Evolutionary conservation across 2,888 invertebrate genomes (phyloP), one percentile per base, ranked within the genome.

Genomic region (Allacma fusca): DNA sequence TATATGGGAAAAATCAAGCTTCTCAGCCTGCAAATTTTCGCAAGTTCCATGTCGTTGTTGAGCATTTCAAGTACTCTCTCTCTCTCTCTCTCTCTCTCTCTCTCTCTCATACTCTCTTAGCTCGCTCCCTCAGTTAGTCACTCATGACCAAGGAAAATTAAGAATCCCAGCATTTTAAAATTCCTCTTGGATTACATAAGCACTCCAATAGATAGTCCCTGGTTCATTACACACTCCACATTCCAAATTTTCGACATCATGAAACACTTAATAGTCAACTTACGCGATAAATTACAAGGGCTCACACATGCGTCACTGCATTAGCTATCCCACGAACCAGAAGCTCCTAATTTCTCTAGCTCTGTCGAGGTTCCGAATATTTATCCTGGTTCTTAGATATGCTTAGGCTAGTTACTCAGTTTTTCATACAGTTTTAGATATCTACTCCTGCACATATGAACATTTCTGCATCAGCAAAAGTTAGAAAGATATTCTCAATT

Each of bases 211-310:
- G 50, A 19, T 19, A 50, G 7, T 50, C 50, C 50, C 5, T n/a
- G 50, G 50, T 50, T 50, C 50, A 50, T 50, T 50, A 50, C 19
- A 19, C n/a, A 50, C 50, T 50, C 16, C 50, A 50, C n/a, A 50
- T 50, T 50, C 50, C n/a, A 50, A 50, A 50, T 50, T 50, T 16
- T 50, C 50, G 50, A 50, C 50, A 50, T 50, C n/a, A n/a, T n/a
- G 50, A 50, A 50, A 50, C 50, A 50, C 50, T 50, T 50, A 50
- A 50, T 50, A 50, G 50, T 50, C 50, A 50, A n/a, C 50, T 50
- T 50, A 50, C 4, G 16, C 50, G 50, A 50, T 50, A 50, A 50
- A 50, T 50, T 50, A 50, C 50, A 50, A 50, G 50, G 50, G 50
- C 50, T 50, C 50, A 50, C 50, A 50, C 50, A 50, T 50, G 50